A percentile compares a stretch with the other conserved stretches of the same genome.
These are phyloP conservation scores for Geotrypetes seraphini DNA, from an alignment of 2,797 vertebrate species.

Conservation along the genomic window DNA sequence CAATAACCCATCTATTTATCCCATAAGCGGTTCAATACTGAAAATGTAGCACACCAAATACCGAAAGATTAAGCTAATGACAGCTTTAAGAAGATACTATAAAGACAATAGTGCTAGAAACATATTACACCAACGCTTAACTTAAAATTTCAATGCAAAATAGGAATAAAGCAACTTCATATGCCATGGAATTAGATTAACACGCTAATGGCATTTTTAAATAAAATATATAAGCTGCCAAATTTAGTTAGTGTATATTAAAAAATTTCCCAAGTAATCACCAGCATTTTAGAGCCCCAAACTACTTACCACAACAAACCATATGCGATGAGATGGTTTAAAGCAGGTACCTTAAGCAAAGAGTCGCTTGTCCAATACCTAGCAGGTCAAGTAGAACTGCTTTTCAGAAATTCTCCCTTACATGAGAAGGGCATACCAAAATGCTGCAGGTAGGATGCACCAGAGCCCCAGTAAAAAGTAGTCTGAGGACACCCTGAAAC, in stretches of 20 bases:
- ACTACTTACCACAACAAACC: constrained; percentile 44
- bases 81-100: too few relatives aligned
- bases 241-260: not conserved
- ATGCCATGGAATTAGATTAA: too few relatives aligned
- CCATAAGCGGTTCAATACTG: not conserved
- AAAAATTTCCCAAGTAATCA: constrained; percentile 31
- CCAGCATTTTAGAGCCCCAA: constrained; percentile 43
- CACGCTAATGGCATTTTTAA: too few relatives aligned
- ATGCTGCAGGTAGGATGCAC: constrained; percentile 41
- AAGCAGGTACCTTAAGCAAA: constrained; percentile 78
- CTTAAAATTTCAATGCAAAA: too few relatives aligned
- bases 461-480: constrained; percentile 33
- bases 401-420: constrained; percentile 63
- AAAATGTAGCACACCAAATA: constrained; percentile 5
- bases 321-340: constrained; percentile 39
- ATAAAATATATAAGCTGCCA: not conserved
- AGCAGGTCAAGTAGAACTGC: constrained; percentile 92
- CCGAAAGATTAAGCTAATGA: too few relatives aligned
- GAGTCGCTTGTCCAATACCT: constrained; percentile 93
- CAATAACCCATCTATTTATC: constrained; percentile 4
- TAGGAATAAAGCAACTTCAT: too few relatives aligned
- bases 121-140: too few relatives aligned
- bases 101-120: too few relatives aligned
- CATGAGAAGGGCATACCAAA: constrained; percentile 53
- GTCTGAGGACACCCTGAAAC: constrained; percentile 45